Conservation (phyloP, 1,140 invertebrate genomes). For the Pogonognathellus flavescens region DNA sequence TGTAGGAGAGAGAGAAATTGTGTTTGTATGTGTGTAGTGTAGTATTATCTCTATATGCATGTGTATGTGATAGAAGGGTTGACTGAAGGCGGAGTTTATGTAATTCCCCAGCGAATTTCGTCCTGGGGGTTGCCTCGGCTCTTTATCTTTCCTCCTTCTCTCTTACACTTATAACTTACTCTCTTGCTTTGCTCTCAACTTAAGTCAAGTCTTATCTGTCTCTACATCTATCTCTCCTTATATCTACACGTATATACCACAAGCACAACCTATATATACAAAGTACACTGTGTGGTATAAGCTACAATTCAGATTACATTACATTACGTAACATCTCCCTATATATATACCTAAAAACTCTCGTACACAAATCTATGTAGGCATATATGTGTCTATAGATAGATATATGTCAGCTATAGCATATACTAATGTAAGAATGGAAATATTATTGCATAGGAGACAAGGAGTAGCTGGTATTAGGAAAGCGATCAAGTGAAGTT, state of each 20-base stretch:
- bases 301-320: too few species aligned
- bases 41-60: neutral
- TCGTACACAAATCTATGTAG: too few species aligned
- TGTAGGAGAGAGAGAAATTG: neutral
- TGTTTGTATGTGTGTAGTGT: neutral
- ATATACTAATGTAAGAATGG: too few species aligned
- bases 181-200: too few species aligned
- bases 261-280: neutral
- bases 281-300: too few species aligned
- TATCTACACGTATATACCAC: neutral
- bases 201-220: neutral
- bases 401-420: too few species aligned
- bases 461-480: too few species aligned
- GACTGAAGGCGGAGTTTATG: slow-evolving; percentile 28
- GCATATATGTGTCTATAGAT: too few species aligned
- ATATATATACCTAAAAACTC: too few species aligned
- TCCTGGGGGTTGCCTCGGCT: slow-evolving; percentile 44
- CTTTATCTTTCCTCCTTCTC: slow-evolving; percentile 42
- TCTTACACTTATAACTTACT: neutral
- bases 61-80: slow-evolving; percentile 12
- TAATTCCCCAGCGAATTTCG: slow-evolving; percentile 49
- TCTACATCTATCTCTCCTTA: neutral
- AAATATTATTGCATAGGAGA: too few species aligned
- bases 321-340: too few species aligned
- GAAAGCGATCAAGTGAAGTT: too few species aligned